Evolutionary conservation across 2,113 vertebrate species (phyloP).

Genomic region (Rhinichthys klamathensis): DNA sequence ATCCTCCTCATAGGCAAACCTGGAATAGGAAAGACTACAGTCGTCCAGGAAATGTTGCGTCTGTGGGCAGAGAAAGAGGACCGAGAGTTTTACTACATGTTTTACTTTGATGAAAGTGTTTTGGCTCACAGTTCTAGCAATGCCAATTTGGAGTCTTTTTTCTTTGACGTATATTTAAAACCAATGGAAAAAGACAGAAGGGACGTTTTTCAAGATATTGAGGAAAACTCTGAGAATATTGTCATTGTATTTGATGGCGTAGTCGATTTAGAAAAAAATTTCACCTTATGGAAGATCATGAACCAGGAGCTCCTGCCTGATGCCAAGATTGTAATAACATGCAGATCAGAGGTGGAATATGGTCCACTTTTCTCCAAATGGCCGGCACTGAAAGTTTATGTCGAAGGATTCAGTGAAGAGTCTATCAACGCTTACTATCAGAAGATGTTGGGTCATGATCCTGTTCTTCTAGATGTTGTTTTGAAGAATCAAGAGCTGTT

Average conservation of each 20-base stretch:
- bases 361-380: conserved; percentile 5
- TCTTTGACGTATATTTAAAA: conserved; percentile 41
- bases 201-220: conserved; percentile 48
- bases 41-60: conserved; percentile 41
- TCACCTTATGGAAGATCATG: conserved; percentile 33
- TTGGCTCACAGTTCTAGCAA: background rate
- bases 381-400: conserved; percentile 38
- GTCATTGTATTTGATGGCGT: conserved; percentile 55
- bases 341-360: conserved; percentile 48
- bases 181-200: conserved; percentile 26
- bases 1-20: conserved; percentile 58
- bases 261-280: background rate
- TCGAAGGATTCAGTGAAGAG: conserved; percentile 51
- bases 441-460: conserved; percentile 11
- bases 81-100: conserved; percentile 45
- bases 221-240: conserved; percentile 50
- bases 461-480: conserved; percentile 28
- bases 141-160: conserved; percentile 39
- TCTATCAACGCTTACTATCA: conserved; percentile 41
- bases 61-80: conserved; percentile 44
- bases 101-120: conserved; percentile 55
- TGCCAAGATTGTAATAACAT: conserved; percentile 56
- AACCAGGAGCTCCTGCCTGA: conserved; percentile 35
- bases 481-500: conserved; percentile 55
- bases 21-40: conserved; percentile 59